Evolutionary conservation across 1,140 invertebrate genomes (phyloP), one percentile per base, ranked within the genome.

Genomic region (Drosophila guanche): DNA sequence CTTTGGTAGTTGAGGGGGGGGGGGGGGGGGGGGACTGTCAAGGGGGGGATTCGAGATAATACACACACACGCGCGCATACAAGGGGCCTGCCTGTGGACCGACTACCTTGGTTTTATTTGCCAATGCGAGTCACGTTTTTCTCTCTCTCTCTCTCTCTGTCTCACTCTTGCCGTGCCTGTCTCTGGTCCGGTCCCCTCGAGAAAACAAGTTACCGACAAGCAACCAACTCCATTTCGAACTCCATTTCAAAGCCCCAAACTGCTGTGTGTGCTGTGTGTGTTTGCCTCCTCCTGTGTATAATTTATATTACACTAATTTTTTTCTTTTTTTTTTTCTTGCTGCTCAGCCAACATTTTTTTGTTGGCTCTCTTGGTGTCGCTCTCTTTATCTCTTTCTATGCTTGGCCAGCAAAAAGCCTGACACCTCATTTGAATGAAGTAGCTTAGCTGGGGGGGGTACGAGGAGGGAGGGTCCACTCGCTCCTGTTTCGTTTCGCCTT

Each of bases 101-200:
- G 73, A 46, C 79, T 77, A 60, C 74, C 76, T 88, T 86, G 78
- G 54, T 86, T 88, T 33, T 88, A 83, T 88, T 88, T 88, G 79
- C 75, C 78, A 88, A 88, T 88, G 75, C 83, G 61, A 89, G 83
- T 88, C 83, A 88, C 83, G 83, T 88, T 88, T 88, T 85, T 66
- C 56, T 45, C 55, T 33, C 71, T 58, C 68, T 56, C 62, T 33
- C 29, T 23, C 16, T 20, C 37, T 53, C 16, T 20, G 16, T 20
- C 16, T 20, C 1, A 20, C 16, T 20, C 27, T 41, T 37, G 50
- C 10, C 7, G n/a, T 29, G 53, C 50, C 37, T 57, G 71, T 75
- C 60, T 52, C 68, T 73, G 68, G 52, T 22, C 5, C 23, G 22
- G 2, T 25, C 22, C 47, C 48, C 16, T 6, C 37, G 56, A 65